phyloP scores from a whole-genome alignment of 2,113 vertebrate species.

The Coracopsis vasa region DNA sequence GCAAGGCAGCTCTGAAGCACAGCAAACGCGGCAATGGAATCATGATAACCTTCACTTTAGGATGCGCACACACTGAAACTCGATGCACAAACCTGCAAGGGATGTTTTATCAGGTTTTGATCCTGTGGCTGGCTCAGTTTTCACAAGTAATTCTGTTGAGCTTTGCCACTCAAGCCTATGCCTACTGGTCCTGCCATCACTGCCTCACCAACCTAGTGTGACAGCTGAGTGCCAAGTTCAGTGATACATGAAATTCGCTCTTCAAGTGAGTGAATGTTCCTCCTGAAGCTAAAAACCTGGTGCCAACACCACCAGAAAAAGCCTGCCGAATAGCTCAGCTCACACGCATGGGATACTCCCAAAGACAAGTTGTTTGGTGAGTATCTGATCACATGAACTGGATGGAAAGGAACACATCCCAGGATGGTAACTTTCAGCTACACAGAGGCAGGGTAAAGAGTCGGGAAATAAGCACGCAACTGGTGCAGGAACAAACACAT shows the following conservation, averaged over 20 bases:
- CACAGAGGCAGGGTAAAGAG: neutral
- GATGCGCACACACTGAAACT: rapidly evolving
- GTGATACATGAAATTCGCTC: neutral
- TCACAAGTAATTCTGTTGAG: neutral
- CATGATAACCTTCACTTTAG: no score
- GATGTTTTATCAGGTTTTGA: neutral
- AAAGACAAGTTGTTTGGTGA: neutral
- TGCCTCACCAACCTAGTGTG: rapidly evolving
- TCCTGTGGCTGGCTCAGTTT: neutral
- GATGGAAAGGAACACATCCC: neutral
- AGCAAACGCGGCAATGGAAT: neutral
- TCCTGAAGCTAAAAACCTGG: neutral
- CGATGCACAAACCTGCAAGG: neutral
- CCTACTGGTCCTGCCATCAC: neutral
- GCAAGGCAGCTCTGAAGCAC: neutral
- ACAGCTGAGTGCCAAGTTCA: neutral
- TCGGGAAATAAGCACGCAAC: rapidly evolving
- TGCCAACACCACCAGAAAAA: neutral
- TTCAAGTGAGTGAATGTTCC: neutral
- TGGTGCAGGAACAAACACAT: neutral
- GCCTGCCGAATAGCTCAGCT: neutral
- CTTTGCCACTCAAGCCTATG: rapidly evolving
- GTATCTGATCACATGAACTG: rapidly evolving
- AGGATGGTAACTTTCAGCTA: neutral
- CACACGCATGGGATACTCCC: rapidly evolving